Percentiles rank a stretch among this genome's conserved stretches.
These are phyloP conservation scores for Caenorhabditis sp. DNA, from an alignment of 2,888 invertebrate genomes.

Conservation along the genomic window DNA sequence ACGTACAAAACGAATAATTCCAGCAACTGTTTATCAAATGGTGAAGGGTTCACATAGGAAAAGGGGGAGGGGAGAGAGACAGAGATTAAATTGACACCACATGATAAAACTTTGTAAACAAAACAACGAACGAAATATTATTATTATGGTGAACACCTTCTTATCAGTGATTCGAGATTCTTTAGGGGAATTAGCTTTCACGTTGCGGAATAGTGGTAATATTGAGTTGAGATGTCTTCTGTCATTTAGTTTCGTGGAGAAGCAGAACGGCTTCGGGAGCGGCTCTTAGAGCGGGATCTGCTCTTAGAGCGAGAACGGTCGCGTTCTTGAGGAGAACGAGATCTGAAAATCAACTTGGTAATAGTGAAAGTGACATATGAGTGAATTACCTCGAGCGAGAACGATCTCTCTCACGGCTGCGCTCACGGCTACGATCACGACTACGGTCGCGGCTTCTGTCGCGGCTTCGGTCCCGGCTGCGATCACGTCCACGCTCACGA, in stretches of 20 bases:
- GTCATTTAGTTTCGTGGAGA: slow-evolving; percentile 49
- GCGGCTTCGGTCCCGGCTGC: slow-evolving; percentile 48
- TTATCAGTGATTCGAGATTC: slow-evolving; percentile 40
- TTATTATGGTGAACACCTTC: slow-evolving; percentile 28
- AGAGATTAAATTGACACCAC: neutral
- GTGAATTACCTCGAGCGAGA: slow-evolving; percentile 55
- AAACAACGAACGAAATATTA: slow-evolving; percentile 29
- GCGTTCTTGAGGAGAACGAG: slow-evolving; percentile 55
- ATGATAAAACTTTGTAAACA: slow-evolving; percentile 40
- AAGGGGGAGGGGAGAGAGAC: neutral
- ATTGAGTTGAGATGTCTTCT: neutral
- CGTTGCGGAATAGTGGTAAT: slow-evolving; percentile 24
- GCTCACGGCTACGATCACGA: slow-evolving; percentile 48
- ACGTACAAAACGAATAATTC: neutral
- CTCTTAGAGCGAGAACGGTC: slow-evolving; percentile 59
- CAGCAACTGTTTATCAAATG: slow-evolving; percentile 37
- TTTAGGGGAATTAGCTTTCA: slow-evolving; percentile 33
- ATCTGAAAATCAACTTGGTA: slow-evolving; percentile 39
- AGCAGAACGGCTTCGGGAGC: slow-evolving; percentile 57
- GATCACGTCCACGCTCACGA: slow-evolving; percentile 59
- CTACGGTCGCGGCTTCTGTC: slow-evolving; percentile 45
- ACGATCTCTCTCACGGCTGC: slow-evolving; percentile 48
- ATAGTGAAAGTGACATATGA: neutral
- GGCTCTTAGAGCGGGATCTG: slow-evolving; percentile 56
- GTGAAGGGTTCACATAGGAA: neutral